Percentiles rank a stretch among this genome's conserved stretches.
Evolutionary conservation across 2,797 vertebrate species (phyloP).

Genomic region (Lagocephalus sceleratus): DNA sequence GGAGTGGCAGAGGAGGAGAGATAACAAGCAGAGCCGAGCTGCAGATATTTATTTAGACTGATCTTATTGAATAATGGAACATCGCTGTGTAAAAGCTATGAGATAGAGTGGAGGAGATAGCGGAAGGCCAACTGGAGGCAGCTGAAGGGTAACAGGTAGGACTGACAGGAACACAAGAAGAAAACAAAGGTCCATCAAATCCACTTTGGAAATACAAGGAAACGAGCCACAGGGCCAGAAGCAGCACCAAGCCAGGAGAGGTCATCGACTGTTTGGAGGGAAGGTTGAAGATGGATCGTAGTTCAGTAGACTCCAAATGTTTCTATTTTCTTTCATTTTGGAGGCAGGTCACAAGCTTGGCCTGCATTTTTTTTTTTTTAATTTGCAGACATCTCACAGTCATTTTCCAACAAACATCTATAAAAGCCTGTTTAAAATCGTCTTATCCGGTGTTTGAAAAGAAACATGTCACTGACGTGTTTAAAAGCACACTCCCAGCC

Average conservation of each 20-base stretch:
- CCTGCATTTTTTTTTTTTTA: too few relatives aligned
- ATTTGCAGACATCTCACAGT: too few relatives aligned
- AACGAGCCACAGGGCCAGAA: constrained; percentile 6
- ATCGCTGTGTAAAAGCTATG: constrained; percentile 19
- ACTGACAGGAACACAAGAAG: neutral
- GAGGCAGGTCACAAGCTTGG: too few relatives aligned
- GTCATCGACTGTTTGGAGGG: neutral
- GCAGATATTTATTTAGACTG: constrained; percentile 49
- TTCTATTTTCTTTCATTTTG: too few relatives aligned
- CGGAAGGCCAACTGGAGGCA: constrained; percentile 30
- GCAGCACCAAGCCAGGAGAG: constrained; percentile 11
- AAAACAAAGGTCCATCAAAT: constrained; percentile 36
- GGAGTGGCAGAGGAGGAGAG: constrained; percentile 12
- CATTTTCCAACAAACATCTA: constrained; percentile 4
- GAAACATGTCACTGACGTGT: too few relatives aligned
- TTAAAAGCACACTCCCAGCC: too few relatives aligned
- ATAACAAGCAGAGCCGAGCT: constrained; percentile 32
- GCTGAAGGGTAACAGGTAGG: constrained; percentile 22
- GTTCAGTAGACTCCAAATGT: neutral
- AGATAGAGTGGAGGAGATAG: constrained; percentile 21
- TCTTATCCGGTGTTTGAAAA: too few relatives aligned
- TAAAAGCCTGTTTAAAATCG: too few relatives aligned
- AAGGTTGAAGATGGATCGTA: constrained; percentile 13
- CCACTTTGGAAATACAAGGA: constrained; percentile 26
- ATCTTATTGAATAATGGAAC: constrained; percentile 32